Percentiles rank a stretch among this genome's conserved stretches.
Conservation (phyloP, 2,113 vertebrate genomes). For the Odontophorus gujanensis region DNA sequence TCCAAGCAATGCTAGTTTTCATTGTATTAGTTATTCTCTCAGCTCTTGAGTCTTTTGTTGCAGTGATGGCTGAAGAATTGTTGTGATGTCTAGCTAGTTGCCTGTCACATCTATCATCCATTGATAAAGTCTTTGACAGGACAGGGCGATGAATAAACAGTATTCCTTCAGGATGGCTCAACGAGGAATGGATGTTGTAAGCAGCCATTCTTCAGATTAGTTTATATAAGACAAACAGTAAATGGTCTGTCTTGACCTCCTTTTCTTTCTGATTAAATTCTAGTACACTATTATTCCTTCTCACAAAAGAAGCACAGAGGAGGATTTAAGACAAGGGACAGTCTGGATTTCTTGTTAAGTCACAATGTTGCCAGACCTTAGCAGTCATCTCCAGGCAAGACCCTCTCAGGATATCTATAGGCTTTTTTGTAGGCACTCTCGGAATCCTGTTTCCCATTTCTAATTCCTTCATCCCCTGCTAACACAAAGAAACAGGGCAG, state of each 20-base stretch:
- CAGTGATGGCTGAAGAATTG: background rate
- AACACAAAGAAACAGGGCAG: background rate
- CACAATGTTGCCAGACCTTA: background rate
- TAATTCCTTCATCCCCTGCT: background rate
- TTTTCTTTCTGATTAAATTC: slow-evolving; percentile 3
- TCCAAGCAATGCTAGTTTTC: slow-evolving; percentile 41
- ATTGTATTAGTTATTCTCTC: slow-evolving; percentile 1
- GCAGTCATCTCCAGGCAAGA: background rate
- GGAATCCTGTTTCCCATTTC: background rate
- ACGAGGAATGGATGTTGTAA: background rate
- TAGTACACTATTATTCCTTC: background rate
- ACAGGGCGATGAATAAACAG: background rate
- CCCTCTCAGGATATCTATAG: rapidly evolving
- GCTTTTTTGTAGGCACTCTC: background rate
- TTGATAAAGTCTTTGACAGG: background rate
- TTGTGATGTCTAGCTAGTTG: background rate
- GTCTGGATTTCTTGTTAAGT: background rate
- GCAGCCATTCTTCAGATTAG: background rate
- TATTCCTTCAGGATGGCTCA: slow-evolving; percentile 24
- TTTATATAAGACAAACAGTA: slow-evolving; percentile 7
- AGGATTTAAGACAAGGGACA: background rate
- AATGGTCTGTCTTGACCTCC: background rate
- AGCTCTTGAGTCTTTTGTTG: slow-evolving; percentile 15
- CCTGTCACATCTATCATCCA: background rate
- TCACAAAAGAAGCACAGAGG: background rate